phyloP scores from a whole-genome alignment of 2,113 vertebrate species.

The Scalopus aquaticus region DNA sequence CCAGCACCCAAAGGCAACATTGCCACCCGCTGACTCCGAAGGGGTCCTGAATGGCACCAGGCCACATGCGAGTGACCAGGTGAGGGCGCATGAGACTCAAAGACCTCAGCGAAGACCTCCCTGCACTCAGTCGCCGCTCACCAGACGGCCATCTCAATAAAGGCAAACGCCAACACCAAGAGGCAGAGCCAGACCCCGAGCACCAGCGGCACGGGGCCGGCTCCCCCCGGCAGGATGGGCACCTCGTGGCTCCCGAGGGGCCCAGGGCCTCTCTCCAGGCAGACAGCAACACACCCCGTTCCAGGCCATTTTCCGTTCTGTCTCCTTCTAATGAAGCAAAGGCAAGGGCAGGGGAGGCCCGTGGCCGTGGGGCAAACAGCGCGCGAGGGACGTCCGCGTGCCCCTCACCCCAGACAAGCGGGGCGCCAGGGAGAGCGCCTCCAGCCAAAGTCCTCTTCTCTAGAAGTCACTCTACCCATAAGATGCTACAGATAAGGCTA shows the following conservation, averaged over 20 bases:
- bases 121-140: background rate
- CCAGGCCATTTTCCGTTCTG: background rate
- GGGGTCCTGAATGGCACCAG: background rate
- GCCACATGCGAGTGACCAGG: background rate
- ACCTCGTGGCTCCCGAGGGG: too few relatives aligned
- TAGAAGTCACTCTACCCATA: slow-evolving; percentile 63
- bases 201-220: background rate
- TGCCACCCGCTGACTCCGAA: background rate
- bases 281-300: background rate
- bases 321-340: background rate
- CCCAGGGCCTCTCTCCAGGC: background rate
- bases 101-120: slow-evolving; percentile 61
- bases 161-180: slow-evolving; percentile 8
- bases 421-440: slow-evolving; percentile 18
- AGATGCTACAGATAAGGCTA: slow-evolving; percentile 66
- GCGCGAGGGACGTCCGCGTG: background rate
- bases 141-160: slow-evolving; percentile 39
- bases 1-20: background rate
- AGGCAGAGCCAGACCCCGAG: background rate
- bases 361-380: background rate
- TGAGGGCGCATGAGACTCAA: background rate
- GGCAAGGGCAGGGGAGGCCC: fast-evolving
- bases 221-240: background rate
- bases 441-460: slow-evolving; percentile 65
- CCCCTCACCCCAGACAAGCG: background rate